A percentile compares a stretch with the other conserved stretches of the same genome.
These are phyloP conservation scores for Vanessa tameamea DNA, from an alignment of 1,140 invertebrate genomes.

Conservation along the genomic window DNA sequence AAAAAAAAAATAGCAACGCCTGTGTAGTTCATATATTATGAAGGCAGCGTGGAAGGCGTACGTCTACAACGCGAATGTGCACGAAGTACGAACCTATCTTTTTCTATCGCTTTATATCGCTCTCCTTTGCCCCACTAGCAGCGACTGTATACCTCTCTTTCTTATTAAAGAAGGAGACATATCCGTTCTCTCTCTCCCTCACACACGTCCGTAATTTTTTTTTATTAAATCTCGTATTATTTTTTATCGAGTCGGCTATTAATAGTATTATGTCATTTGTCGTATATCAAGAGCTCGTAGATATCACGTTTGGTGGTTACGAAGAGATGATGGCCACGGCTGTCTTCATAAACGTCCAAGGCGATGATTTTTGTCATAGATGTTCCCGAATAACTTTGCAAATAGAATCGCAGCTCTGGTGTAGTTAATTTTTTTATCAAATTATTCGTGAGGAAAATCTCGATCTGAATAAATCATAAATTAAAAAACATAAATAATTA, in stretches of 20 bases:
- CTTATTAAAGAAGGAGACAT: no score
- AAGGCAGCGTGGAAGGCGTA: no score
- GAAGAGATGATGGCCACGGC: conserved; percentile 31
- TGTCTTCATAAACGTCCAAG: conserved; percentile 43
- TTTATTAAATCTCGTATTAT: no score
- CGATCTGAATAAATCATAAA: conserved; percentile 28
- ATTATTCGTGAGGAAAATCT: conserved; percentile 34
- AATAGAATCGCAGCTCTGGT: conserved; percentile 26
- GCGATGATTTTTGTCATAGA: conserved; percentile 8
- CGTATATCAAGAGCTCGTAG: conserved; percentile 22
- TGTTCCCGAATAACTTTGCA: conserved; percentile 9
- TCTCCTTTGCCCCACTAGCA: no score
- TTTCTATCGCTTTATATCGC: no score
- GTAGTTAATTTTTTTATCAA: conserved; percentile 1
- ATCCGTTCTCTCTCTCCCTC: no score
- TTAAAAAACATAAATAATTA: not conserved
- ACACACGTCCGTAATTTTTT: no score
- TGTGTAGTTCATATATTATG: no score
- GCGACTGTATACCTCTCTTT: no score
- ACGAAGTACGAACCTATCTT: no score
- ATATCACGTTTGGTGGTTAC: conserved; percentile 24
- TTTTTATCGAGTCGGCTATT: not conserved
- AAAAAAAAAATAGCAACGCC: no score
- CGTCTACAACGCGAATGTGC: no score
- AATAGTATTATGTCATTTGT: not conserved